phyloP scores from a whole-genome alignment of 2,888 invertebrate species.

The Heliconius cydno region DNA sequence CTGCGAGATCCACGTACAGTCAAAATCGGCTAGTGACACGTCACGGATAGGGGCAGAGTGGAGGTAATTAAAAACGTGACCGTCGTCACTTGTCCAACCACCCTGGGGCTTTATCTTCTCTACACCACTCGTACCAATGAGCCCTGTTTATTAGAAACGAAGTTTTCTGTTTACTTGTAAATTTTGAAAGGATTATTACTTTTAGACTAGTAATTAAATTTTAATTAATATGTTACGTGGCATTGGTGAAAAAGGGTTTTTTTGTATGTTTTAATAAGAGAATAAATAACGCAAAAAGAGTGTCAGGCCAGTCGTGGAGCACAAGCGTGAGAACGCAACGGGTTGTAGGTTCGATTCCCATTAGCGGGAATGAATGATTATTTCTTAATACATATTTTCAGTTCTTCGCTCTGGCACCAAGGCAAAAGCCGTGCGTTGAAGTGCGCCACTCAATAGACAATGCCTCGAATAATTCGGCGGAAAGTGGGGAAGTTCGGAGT shows the following conservation, averaged over 20 bases:
- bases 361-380: no score
- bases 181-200: conserved; percentile 35
- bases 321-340: no score
- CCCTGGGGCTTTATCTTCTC: conserved; percentile 79
- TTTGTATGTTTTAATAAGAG: background rate
- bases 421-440: no score
- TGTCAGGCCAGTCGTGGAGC: background rate
- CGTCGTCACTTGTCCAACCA: conserved; percentile 78
- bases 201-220: conserved; percentile 18
- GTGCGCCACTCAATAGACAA: no score
- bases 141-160: conserved; percentile 73
- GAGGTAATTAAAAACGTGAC: conserved; percentile 82
- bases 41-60: conserved; percentile 67
- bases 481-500: no score
- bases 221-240: conserved; percentile 1
- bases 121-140: conserved; percentile 64
- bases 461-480: no score
- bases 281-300: background rate
- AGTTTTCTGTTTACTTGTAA: conserved; percentile 43
- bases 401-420: no score
- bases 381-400: no score
- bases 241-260: background rate
- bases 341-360: no score
- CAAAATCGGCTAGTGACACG: conserved; percentile 64
- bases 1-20: conserved; percentile 24